These are phyloP conservation scores for Drosophila biarmipes DNA, from an alignment of 1,140 invertebrate species.

Conservation along the genomic window DNA sequence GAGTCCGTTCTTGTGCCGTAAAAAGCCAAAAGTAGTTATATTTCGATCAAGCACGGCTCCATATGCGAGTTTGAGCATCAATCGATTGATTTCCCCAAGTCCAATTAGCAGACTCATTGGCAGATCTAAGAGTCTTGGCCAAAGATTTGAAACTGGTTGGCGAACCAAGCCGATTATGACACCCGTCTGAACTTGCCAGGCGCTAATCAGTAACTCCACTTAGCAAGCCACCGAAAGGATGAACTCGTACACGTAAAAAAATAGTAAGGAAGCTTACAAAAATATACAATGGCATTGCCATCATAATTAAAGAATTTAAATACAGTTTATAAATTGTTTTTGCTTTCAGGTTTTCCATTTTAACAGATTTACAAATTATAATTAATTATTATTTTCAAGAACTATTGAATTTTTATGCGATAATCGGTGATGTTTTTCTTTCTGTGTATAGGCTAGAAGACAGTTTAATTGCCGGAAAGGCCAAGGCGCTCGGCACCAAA, in stretches of 20 bases:
- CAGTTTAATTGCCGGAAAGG: conserved; percentile 41
- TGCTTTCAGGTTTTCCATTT: too few species aligned
- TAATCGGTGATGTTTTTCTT: neutral
- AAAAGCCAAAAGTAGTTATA: neutral
- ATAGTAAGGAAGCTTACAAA: neutral
- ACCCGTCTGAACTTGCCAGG: conserved; percentile 42
- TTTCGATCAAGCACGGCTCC: neutral
- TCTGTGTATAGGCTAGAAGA: neutral
- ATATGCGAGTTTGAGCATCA: neutral
- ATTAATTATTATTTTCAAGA: too few species aligned
- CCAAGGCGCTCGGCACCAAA: conserved; percentile 1
- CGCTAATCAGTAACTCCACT: conserved; percentile 37
- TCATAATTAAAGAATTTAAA: too few species aligned
- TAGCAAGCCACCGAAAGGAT: conserved; percentile 7
- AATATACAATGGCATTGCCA: neutral
- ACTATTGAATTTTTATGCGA: too few species aligned
- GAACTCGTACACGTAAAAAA: neutral
- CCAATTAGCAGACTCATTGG: conserved; percentile 36
- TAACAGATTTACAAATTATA: too few species aligned
- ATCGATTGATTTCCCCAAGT: conserved; percentile 22
- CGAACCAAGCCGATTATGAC: conserved; percentile 35
- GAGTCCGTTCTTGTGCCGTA: neutral
- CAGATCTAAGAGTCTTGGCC: conserved; percentile 17
- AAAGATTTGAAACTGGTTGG: conserved; percentile 27
- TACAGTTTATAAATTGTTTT: too few species aligned